phyloP scores from a whole-genome alignment of 2,113 vertebrate species.

The Glaucidium brasilianum region DNA sequence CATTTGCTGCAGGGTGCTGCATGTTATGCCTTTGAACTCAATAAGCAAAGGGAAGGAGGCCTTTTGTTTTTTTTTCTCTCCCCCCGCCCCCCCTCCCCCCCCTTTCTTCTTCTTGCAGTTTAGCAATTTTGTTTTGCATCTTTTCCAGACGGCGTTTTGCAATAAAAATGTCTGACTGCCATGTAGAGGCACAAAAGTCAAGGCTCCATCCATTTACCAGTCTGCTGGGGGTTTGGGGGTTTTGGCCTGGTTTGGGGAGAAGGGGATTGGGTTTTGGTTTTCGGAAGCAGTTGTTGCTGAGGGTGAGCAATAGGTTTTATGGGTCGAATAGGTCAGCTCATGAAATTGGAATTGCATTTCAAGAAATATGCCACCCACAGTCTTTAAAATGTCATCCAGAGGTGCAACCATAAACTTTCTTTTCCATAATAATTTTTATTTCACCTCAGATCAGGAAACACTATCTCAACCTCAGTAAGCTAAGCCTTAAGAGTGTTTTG shows the following conservation, averaged over 20 bases:
- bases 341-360: not conserved
- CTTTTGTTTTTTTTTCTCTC: no score
- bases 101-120: conserved; percentile 57
- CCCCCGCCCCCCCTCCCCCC: not conserved
- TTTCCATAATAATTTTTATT: not conserved
- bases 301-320: conserved; percentile 7
- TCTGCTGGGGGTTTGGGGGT: not conserved
- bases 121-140: conserved; percentile 82
- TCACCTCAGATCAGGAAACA: not conserved
- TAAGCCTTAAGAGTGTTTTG: not conserved
- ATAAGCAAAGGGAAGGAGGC: conserved; percentile 83
- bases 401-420: not conserved
- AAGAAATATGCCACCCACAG: not conserved
- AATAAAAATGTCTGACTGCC: conserved; percentile 81
- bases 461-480: not conserved
- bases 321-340: not conserved
- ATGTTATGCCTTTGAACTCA: conserved; percentile 85
- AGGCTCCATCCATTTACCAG: not conserved
- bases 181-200: conserved; percentile 39
- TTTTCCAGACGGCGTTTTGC: conserved; percentile 80
- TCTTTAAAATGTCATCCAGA: not conserved
- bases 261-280: not conserved
- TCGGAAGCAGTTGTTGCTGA: not conserved
- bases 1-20: conserved; percentile 80
- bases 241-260: not conserved